Conservation (phyloP, 2,888 invertebrate genomes). For the Acanthosepion esculentum region DNA sequence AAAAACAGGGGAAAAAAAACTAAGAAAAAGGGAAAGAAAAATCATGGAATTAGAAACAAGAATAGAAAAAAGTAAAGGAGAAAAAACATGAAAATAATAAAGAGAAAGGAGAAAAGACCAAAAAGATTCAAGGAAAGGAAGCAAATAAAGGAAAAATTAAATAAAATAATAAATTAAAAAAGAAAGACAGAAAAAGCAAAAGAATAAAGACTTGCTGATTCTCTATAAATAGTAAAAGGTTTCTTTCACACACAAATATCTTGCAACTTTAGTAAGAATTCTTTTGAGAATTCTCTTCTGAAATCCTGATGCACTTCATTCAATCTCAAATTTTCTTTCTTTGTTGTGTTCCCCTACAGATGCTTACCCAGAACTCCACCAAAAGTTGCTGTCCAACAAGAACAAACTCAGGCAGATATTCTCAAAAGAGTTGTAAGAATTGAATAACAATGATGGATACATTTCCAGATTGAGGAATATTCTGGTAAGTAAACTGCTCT, state of each 20-base stretch:
- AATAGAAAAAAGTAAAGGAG: background rate
- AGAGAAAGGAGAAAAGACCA: background rate
- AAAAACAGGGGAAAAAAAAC: too few species aligned
- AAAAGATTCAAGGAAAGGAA: background rate
- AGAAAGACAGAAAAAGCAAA: too few species aligned
- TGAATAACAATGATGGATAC: background rate
- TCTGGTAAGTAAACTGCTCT: slow-evolving; percentile 10
- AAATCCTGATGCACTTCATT: background rate
- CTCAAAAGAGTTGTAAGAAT: background rate
- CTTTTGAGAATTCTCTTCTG: background rate
- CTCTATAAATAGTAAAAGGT: slow-evolving; percentile 1
- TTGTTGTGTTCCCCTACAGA: background rate
- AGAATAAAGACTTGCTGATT: background rate
- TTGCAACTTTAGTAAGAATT: background rate
- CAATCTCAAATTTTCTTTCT: background rate
- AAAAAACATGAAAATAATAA: background rate
- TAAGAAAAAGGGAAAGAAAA: background rate
- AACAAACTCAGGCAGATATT: background rate
- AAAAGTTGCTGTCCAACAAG: background rate
- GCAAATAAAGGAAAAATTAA: too few species aligned
- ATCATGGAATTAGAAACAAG: background rate
- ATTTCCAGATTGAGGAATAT: background rate
- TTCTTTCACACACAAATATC: background rate
- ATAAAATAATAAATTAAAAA: background rate
- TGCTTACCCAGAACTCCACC: background rate